Percentiles rank a stretch among this genome's conserved stretches.
Evolutionary conservation across 2,113 vertebrate species (phyloP).

Genomic region (Mystacornis crossleyi): DNA sequence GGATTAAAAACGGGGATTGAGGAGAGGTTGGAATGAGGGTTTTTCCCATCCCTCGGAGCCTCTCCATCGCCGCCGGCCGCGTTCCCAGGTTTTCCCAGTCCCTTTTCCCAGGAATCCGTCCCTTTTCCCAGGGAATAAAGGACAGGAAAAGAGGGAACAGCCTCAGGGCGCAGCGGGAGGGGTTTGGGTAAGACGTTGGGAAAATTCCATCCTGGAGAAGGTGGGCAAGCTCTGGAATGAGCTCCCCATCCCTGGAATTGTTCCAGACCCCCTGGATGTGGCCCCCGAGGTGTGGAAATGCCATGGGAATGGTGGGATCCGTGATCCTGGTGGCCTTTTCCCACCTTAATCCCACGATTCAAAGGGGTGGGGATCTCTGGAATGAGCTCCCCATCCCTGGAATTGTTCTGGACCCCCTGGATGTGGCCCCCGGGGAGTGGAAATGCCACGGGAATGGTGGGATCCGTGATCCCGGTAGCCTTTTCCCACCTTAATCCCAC

Average conservation of each 20-base stretch:
- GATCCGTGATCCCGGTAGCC: rapidly evolving
- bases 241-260: background rate
- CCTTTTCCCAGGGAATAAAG: background rate
- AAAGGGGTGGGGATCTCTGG: too few relatives aligned
- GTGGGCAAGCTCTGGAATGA: background rate
- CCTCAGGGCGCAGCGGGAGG: background rate
- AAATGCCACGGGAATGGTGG: too few relatives aligned
- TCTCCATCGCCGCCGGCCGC: rapidly evolving
- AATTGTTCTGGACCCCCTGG: too few relatives aligned
- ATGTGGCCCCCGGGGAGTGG: too few relatives aligned
- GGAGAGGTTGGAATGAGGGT: too few relatives aligned
- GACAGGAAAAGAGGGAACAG: background rate
- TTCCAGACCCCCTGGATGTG: background rate
- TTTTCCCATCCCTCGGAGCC: background rate
- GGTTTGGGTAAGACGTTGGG: rapidly evolving
- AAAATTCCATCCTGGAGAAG: background rate
- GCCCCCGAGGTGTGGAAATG: background rate
- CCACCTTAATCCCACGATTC: too few relatives aligned
- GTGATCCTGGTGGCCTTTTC: too few relatives aligned
- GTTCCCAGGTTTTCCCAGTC: too few relatives aligned
- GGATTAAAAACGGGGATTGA: background rate
- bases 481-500: background rate
- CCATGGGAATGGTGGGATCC: background rate
- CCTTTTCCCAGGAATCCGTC: too few relatives aligned
- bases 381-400: too few relatives aligned